These are phyloP conservation scores for Agonopterix alstromeriana DNA, from an alignment of 2,888 invertebrate species.

Conservation along the genomic window DNA sequence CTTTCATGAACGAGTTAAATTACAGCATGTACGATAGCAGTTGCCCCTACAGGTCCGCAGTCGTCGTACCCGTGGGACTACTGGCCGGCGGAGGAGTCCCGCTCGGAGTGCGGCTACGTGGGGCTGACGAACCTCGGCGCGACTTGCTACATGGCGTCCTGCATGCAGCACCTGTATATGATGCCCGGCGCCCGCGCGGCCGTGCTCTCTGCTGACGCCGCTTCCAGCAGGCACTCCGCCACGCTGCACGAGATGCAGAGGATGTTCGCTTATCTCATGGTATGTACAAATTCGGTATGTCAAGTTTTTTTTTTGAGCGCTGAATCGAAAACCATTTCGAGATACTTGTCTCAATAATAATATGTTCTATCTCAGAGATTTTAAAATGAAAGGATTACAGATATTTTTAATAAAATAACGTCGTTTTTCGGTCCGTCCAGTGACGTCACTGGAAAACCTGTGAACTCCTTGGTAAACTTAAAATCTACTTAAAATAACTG, in stretches of 20 bases:
- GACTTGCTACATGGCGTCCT: slow-evolving; percentile 98
- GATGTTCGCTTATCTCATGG: slow-evolving; percentile 95
- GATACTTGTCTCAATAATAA: too few relatives aligned
- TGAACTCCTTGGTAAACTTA: too few relatives aligned
- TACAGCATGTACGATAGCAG: too few relatives aligned
- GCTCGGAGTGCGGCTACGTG: slow-evolving; percentile 96
- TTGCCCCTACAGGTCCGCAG: slow-evolving; percentile 76
- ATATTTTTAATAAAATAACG: too few relatives aligned
- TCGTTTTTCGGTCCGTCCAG: too few relatives aligned
- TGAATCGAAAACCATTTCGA: too few relatives aligned
- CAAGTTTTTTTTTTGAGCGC: too few relatives aligned
- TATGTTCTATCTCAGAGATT: too few relatives aligned
- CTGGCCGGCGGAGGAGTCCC: slow-evolving; percentile 97
- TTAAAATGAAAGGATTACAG: too few relatives aligned
- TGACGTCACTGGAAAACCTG: too few relatives aligned
- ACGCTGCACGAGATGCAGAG: slow-evolving; percentile 92
- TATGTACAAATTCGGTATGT: slow-evolving; percentile 32
- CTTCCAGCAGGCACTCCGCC: slow-evolving; percentile 85
- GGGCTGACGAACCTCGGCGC: slow-evolving; percentile 96
- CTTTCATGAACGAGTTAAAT: too few relatives aligned
- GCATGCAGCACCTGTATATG: slow-evolving; percentile 98
- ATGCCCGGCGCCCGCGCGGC: slow-evolving; percentile 95
- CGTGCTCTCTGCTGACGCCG: slow-evolving; percentile 86
- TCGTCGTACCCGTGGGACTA: slow-evolving; percentile 97
- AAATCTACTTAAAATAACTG: too few relatives aligned